phyloP scores from a whole-genome alignment of 2,888 invertebrate species.

The Cheiracanthium punctorium region DNA sequence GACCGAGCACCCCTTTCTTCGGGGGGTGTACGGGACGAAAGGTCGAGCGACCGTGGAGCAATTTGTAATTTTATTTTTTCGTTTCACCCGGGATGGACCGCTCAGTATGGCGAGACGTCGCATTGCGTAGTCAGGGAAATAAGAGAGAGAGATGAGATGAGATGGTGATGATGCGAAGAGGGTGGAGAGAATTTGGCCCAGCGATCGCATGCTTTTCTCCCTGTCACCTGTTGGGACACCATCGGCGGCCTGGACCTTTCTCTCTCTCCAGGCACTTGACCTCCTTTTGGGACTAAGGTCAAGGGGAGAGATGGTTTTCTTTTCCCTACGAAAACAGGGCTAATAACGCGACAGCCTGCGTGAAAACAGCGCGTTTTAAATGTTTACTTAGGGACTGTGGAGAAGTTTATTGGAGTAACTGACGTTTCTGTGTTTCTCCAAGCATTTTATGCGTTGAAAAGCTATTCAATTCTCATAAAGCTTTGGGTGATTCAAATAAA shows the following conservation, averaged over 20 bases:
- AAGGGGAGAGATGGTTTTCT: background rate
- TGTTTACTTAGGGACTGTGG: no score
- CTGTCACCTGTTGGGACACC: slow-evolving; percentile 58
- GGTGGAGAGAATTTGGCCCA: background rate
- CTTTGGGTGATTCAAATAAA: no score
- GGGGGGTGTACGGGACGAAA: background rate
- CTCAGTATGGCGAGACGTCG: slow-evolving; percentile 17
- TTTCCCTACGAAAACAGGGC: no score
- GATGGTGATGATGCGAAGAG: slow-evolving; percentile 3
- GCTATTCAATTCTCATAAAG: no score
- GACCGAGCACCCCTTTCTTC: background rate
- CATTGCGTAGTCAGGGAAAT: slow-evolving; percentile 47
- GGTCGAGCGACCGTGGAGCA: background rate
- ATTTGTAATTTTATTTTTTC: background rate
- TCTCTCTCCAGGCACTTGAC: slow-evolving; percentile 33
- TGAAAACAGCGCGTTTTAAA: no score
- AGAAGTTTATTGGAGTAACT: no score
- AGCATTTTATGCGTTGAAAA: no score
- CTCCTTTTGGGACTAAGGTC: slow-evolving; percentile 40
- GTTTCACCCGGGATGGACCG: no score
- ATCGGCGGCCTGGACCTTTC: slow-evolving; percentile 14
- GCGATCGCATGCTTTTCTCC: background rate
- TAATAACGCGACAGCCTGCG: no score
- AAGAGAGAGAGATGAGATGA: no score
- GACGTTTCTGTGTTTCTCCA: no score